Base-by-base conservation (phyloP, 2,113 vertebrate species). In the Vireo altiloquus region DNA sequence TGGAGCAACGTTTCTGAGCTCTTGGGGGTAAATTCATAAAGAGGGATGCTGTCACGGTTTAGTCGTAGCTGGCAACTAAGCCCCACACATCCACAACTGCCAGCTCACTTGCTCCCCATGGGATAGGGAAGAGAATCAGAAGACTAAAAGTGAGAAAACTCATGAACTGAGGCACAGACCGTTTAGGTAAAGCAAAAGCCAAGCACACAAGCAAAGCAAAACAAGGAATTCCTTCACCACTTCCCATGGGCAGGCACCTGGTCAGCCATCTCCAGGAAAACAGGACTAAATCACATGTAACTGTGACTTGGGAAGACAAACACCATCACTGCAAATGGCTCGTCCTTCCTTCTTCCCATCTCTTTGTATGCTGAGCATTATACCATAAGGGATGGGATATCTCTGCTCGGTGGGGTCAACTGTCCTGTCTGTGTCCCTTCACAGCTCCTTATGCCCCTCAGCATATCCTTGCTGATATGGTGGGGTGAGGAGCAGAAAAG, bases 1-100 rank as follows among this genome's bases (percentile, higher is more conserved):
- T 95, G 95, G 95, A 92, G 86, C 66, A 92, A 53, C 74, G 69
- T 95, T 97, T 97, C 87, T 89, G 93, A 96, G 86, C 96, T 97
- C 97, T 94, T 96, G 72, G 44, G 94, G 94, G 59, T 92, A 88
- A 83, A 95, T 93, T 97, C 81, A 87, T 96, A 60, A 95, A 95
- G 86, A 96, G 44, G 25, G 40, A 79, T 96, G 81, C 65, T 60
- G 18, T 31, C 4, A 1, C 27, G 10, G 21, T 66, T 66, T 74
- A 72, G 53, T 15, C 40, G 46, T 71, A 66, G 25, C 53, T 53
- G 53, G 22, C 39, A 80, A 2, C 40, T 80, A 24, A 66, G 22
- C 13, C 15, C 10, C 13, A 23, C 30, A 54, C 18, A 80, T 25
- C 12, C 30, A 12, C 24, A 60, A 21, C 46, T 2, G 15, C 47